Percentiles rank a stretch among this genome's conserved stretches.
phyloP scores from a whole-genome alignment of 2,797 vertebrate genomes.

The Lagodon rhomboides region DNA sequence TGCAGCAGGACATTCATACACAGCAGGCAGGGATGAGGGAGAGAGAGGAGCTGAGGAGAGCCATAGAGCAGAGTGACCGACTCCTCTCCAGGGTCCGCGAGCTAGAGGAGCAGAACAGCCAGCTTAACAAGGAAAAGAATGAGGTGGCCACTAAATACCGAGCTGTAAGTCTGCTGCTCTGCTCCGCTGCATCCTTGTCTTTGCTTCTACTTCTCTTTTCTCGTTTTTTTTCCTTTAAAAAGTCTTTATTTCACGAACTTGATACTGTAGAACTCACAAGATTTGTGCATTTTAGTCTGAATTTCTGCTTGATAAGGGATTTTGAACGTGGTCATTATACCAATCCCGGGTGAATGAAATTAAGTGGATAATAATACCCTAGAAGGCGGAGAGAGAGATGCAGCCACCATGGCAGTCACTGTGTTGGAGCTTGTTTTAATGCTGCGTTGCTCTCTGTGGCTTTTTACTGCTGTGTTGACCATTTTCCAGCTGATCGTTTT shows the following conservation, averaged over 20 bases:
- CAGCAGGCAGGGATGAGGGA: conserved; percentile 80
- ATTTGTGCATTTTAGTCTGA: conserved; percentile 50
- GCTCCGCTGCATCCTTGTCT: conserved; percentile 39
- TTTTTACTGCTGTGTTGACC: conserved; percentile 70
- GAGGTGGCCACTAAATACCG: conserved; percentile 71
- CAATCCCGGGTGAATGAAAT: conserved; percentile 58
- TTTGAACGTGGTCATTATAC: conserved; percentile 69
- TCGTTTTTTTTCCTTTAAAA: conserved; percentile 14
- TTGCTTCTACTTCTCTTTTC: conserved; percentile 12
- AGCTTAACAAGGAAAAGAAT: conserved; percentile 76
- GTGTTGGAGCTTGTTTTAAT: conserved; percentile 58
- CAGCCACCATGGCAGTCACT: conserved; percentile 44
- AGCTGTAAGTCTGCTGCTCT: conserved; percentile 77
- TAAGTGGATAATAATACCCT: conserved; percentile 74
- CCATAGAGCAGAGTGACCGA: conserved; percentile 77
- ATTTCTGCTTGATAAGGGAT: conserved; percentile 72
- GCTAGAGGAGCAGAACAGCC: conserved; percentile 78
- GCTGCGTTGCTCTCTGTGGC: conserved; percentile 45
- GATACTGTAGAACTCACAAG: conserved; percentile 31
- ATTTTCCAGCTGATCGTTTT: conserved; percentile 70
- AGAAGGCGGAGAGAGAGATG: conserved; percentile 43
- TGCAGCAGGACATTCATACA: conserved; percentile 55
- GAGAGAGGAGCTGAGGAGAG: conserved; percentile 84
- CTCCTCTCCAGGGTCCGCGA: conserved; percentile 76
- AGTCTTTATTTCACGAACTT: conserved; percentile 46